phyloP scores from a whole-genome alignment of 2,113 vertebrate genomes.

The Cololabis saira region DNA sequence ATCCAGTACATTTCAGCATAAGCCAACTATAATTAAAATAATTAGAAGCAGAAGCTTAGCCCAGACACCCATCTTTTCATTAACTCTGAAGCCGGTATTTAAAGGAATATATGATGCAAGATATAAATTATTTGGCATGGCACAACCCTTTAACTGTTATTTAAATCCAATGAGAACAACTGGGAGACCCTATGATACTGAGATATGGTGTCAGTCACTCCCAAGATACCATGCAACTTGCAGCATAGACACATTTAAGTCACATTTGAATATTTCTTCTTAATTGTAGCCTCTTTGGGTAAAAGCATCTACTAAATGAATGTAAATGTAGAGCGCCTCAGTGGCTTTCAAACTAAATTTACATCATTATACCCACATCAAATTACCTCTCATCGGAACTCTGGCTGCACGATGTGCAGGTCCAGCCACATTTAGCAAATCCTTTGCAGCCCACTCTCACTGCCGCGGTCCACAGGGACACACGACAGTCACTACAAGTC shows the following conservation, averaged over 20 bases:
- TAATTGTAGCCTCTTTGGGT: too few species aligned
- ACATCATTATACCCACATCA: not conserved
- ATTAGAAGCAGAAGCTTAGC: not conserved
- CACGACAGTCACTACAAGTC: conserved; percentile 1
- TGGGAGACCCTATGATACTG: too few species aligned
- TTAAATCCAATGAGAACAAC: too few species aligned
- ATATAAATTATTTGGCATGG: too few species aligned
- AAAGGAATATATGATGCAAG: not conserved
- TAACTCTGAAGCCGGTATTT: not conserved
- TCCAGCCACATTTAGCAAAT: conserved; percentile 12
- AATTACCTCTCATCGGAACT: not conserved
- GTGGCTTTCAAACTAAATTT: too few species aligned
- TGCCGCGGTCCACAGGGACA: conserved; percentile 4
- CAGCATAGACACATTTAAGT: too few species aligned
- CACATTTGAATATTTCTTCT: too few species aligned
- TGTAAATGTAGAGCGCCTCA: too few species aligned
- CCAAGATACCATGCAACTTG: too few species aligned
- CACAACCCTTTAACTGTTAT: too few species aligned
- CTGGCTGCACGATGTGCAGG: not conserved
- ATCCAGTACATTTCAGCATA: not conserved
- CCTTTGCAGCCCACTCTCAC: not conserved
- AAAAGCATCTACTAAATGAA: too few species aligned
- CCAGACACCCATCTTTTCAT: not conserved
- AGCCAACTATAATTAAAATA: not conserved
- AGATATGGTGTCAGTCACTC: too few species aligned